Percentiles rank a stretch among this genome's conserved stretches.
These are phyloP conservation scores for Megathymus violae DNA, from an alignment of 1,140 invertebrate species.

Conservation along the genomic window DNA sequence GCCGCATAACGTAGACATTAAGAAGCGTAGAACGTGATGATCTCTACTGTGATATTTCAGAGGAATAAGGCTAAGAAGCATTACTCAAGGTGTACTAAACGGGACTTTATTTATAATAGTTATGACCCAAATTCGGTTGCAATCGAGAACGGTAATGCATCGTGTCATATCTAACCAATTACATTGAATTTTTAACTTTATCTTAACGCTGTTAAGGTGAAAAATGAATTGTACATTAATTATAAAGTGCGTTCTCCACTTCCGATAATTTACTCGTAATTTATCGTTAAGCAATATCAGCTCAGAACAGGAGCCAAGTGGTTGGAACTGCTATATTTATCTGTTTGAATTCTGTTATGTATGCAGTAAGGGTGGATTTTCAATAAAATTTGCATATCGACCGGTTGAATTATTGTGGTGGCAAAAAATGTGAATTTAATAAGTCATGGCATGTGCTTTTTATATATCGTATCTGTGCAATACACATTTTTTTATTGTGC, in stretches of 20 bases:
- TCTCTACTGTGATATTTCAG: constrained; percentile 22
- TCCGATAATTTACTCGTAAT: constrained; percentile 26
- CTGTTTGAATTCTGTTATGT: constrained; percentile 5
- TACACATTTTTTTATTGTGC: too few relatives aligned
- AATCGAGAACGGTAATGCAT: constrained; percentile 22
- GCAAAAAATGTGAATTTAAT: neutral
- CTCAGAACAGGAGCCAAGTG: constrained; percentile 5
- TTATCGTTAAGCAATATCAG: constrained; percentile 17
- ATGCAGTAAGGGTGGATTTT: constrained; percentile 1
- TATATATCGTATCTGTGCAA: too few relatives aligned
- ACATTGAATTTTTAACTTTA: constrained; percentile 5
- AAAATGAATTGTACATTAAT: neutral
- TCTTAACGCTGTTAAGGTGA: neutral
- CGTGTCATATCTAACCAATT: constrained; percentile 1
- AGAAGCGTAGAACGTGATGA: constrained; percentile 2
- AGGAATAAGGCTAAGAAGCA: constrained; percentile 16
- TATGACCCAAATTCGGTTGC: constrained; percentile 14
- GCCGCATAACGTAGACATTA: constrained; percentile 1
- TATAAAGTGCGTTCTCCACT: constrained; percentile 18
- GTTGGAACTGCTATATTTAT: constrained; percentile 6
- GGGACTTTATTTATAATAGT: constrained; percentile 14
- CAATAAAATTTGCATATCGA: neutral
- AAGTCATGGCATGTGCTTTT: too few relatives aligned
- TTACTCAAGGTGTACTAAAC: constrained; percentile 6
- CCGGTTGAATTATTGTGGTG: neutral